Percentiles rank a stretch among this genome's conserved stretches.
Conservation (phyloP, 2,113 vertebrate species). For the Mus spicilegus region DNA sequence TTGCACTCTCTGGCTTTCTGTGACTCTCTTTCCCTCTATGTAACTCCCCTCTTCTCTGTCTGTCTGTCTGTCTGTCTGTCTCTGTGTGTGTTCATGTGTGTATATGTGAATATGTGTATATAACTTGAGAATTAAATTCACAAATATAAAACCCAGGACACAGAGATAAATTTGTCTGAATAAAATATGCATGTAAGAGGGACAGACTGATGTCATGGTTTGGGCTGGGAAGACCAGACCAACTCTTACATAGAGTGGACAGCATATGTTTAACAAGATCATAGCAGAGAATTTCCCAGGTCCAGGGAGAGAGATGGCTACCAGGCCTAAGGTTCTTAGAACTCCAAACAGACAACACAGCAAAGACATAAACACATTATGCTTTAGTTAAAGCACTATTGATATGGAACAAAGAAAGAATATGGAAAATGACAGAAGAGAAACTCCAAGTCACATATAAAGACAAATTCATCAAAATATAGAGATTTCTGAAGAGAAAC, state of each 20-base stretch:
- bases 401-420: not conserved
- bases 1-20: not conserved
- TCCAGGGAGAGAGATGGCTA: not conserved
- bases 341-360: not conserved
- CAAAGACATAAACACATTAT: not conserved
- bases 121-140: not conserved
- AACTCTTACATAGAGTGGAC: rapidly evolving
- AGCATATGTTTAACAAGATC: not conserved
- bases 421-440: not conserved
- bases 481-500: not conserved
- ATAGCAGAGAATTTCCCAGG: not conserved
- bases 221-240: not conserved
- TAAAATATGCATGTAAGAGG: rapidly evolving
- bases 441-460: not conserved
- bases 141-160: not conserved
- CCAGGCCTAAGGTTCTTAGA: not conserved
- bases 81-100: not conserved
- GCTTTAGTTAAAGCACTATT: not conserved
- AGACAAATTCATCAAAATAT: not conserved
- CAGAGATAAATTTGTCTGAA: not conserved
- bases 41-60: too few relatives aligned
- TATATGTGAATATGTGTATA: not conserved
- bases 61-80: too few relatives aligned
- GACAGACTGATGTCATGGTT: not conserved
- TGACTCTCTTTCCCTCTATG: not conserved